Evolutionary conservation across 2,113 vertebrate genomes (phyloP).

Genomic region (Eidolon helvum): DNA sequence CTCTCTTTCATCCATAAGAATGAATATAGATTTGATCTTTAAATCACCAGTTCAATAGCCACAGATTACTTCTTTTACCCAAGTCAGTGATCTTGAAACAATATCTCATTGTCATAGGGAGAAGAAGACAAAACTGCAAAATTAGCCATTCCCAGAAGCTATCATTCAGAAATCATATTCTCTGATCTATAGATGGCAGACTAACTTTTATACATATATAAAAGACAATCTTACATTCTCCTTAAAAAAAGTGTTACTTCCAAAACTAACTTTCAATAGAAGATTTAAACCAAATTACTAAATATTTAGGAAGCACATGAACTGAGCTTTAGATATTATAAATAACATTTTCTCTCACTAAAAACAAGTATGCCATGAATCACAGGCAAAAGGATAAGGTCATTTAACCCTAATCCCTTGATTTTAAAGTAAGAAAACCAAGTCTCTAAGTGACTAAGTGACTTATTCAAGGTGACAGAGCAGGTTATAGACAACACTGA

Average conservation of each 20-base stretch:
- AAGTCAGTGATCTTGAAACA: neutral
- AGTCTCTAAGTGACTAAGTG: neutral
- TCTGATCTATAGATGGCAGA: neutral
- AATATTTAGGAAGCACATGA: neutral
- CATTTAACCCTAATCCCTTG: neutral
- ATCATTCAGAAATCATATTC: conserved; percentile 2
- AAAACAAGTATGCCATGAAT: conserved; percentile 2
- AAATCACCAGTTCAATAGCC: neutral
- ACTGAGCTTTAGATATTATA: neutral
- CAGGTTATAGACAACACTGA: neutral
- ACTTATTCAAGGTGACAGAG: neutral
- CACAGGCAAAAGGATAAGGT: neutral
- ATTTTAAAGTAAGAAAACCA: conserved; percentile 33
- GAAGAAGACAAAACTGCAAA: neutral
- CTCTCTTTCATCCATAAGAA: neutral
- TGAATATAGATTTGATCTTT: neutral
- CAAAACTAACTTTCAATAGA: conserved; percentile 23
- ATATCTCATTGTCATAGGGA: neutral
- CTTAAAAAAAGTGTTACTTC: neutral
- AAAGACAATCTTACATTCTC: neutral
- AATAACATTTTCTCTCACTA: neutral
- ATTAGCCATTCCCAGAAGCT: neutral
- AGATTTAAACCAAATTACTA: neutral
- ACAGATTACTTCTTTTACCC: neutral
- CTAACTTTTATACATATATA: neutral